Base-by-base conservation (phyloP, 1,140 invertebrate species). In the Tribolium castaneum region DNA sequence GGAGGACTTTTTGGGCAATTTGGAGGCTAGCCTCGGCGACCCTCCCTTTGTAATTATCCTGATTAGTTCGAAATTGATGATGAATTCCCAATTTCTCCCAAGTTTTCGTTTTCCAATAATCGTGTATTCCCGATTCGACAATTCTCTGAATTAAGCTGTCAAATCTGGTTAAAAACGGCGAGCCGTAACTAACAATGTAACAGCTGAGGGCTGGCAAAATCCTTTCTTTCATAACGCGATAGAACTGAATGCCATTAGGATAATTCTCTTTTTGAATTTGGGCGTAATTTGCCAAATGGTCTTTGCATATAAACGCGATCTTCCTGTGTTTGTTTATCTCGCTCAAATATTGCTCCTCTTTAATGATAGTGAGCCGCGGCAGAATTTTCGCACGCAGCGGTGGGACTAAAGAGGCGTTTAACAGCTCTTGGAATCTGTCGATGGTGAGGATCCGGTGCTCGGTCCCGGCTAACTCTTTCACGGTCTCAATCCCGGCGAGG, bases 101-200 rank as follows among this genome's bases (percentile, higher is more conserved):
- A 52, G 49, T 73, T 34, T 22, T 52, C 16, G 2, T 51, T 54
- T 73, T 73, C 71, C 71, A 73, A 13, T 73, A 34, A 6, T 73
- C 71, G 22, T 54, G 12, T 6, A 73, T 13, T 0, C 71, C 71
- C 3, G 71, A 19, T 54, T 73, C 49, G n/a, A 73, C 22, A 54
- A 52, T 52, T 51, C 71, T 51, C 6, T 39, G 16, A 30, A 73
- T 22, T n/a, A 73, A 54, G 4, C 4, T 14, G 30, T 52, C 51
- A 7, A 73, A 25, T 34, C 71, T 51, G 6, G 7, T 30, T 14
- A 51, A 52, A 52, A 73, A 73, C 19, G 71, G 71, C 19, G 71
- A 73, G 13, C 71, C 71, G 12, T 54, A 73, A 14, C 49, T 54
- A 10, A 73, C 71, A 54, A 73, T 73, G 25, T 73, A 73, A 12